Conservation (phyloP, 2,113 vertebrate genomes). For the Ictidomys tridecemlineatus region DNA sequence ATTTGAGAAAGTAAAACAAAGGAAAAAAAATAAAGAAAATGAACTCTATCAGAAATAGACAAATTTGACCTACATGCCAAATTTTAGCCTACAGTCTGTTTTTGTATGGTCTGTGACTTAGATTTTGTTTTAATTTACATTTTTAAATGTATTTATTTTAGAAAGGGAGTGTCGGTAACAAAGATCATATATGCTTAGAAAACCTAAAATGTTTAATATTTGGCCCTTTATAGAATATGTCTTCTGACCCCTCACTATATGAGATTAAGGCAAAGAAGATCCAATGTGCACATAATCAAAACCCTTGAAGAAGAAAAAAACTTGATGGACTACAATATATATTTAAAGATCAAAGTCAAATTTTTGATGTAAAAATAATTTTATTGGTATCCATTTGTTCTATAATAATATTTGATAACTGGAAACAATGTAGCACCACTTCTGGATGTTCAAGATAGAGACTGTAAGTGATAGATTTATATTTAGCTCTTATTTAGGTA, state of each 20-base stretch:
- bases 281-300: not conserved
- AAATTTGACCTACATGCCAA: not conserved
- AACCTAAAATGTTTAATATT: not conserved
- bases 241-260: not conserved
- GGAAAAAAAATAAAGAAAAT: not conserved
- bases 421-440: not conserved
- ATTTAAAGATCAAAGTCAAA: not conserved
- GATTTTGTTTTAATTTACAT: not conserved
- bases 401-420: not conserved
- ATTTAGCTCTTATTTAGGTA: not conserved
- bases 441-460: not conserved
- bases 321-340: not conserved
- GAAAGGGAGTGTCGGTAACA: not conserved
- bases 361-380: not conserved
- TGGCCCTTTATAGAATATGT: not conserved
- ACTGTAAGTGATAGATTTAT: not conserved
- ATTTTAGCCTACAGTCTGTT: not conserved
- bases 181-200: not conserved
- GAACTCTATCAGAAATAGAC: not conserved
- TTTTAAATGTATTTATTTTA: not conserved
- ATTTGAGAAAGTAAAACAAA: not conserved
- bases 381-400: not conserved
- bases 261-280: not conserved
- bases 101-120: not conserved
- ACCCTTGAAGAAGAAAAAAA: not conserved